phyloP scores from a whole-genome alignment of 1,140 invertebrate genomes.

The Eueides isabella region DNA sequence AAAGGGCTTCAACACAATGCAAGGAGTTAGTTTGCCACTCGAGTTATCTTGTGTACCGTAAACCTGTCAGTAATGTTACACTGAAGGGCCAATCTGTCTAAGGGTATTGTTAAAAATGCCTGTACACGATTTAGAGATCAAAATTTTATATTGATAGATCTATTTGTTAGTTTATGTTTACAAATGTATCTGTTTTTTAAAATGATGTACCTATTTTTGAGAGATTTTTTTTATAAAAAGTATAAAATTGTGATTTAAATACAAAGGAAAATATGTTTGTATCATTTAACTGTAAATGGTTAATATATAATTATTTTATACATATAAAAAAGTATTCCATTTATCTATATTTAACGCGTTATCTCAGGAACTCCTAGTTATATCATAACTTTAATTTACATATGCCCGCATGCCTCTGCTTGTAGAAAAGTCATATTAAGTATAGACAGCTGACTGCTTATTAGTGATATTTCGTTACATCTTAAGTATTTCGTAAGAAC shows the following conservation, averaged over 20 bases:
- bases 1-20: slow-evolving; percentile 31
- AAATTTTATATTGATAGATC: not conserved
- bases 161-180: not conserved
- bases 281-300: not conserved
- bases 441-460: too few relatives aligned
- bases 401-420: too few relatives aligned
- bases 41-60: slow-evolving; percentile 32
- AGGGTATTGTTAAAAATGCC: slow-evolving; percentile 16
- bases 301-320: too few relatives aligned
- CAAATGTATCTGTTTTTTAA: not conserved
- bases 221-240: not conserved
- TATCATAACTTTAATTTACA: too few relatives aligned
- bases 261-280: not conserved
- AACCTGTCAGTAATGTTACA: slow-evolving; percentile 36
- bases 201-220: not conserved
- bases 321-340: too few relatives aligned
- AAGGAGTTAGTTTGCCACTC: slow-evolving; percentile 39
- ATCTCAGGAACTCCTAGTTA: too few relatives aligned
- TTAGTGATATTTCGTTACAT: too few relatives aligned
- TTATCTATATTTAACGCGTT: too few relatives aligned
- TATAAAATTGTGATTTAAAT: not conserved
- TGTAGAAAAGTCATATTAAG: too few relatives aligned
- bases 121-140: not conserved
- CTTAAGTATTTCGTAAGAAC: not conserved
- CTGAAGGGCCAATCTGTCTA: slow-evolving; percentile 26